A percentile compares a stretch with the other conserved stretches of the same genome.
Conservation (phyloP, 1,140 invertebrate genomes). For the Aphaenogaster ashmeadi region DNA sequence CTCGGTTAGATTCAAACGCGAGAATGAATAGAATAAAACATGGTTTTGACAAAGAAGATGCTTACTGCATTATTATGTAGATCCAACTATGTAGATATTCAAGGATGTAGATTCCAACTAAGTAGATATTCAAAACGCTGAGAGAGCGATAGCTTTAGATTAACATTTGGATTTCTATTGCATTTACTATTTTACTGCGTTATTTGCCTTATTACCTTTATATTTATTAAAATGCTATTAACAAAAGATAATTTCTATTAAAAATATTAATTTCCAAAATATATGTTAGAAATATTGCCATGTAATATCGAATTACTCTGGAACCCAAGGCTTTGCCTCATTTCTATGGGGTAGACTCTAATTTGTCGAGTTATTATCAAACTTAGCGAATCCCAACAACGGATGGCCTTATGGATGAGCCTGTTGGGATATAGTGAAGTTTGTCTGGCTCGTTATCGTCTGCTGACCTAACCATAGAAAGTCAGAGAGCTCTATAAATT, state of each 20-base stretch:
- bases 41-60: background rate
- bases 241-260: background rate
- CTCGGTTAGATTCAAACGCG: background rate
- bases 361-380: conserved; percentile 18
- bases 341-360: background rate
- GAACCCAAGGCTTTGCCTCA: background rate
- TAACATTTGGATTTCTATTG: background rate
- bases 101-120: background rate
- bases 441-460: background rate
- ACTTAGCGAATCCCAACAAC: background rate
- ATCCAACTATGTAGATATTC: background rate
- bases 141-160: background rate
- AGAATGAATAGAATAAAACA: conserved; percentile 1
- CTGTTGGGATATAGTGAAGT: conserved; percentile 1
- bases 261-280: background rate
- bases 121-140: background rate
- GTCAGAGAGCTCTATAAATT: background rate
- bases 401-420: background rate
- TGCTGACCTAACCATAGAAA: background rate
- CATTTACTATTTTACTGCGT: background rate
- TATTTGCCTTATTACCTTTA: background rate
- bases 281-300: conserved; percentile 1
- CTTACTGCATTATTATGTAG: background rate
- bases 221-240: background rate
- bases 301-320: background rate